Evolutionary conservation across 2,888 invertebrate species (phyloP).

Genomic region (Agrypnus murinus): DNA sequence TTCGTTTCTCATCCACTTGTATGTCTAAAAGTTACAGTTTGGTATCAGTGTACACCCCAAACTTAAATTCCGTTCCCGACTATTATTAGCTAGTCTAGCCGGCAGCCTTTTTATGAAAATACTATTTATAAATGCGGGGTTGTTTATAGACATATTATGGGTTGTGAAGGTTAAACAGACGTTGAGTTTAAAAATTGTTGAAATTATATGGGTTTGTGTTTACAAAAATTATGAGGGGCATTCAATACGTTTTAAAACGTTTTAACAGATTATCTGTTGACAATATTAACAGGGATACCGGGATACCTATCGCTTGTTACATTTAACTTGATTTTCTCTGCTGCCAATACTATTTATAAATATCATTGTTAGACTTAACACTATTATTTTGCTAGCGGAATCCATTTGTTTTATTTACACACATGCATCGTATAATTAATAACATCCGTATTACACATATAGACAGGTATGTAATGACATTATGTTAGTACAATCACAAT

Average conservation of each 20-base stretch:
- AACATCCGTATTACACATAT: conserved; percentile 54
- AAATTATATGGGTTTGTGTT: conserved; percentile 25
- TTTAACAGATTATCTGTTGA: conserved; percentile 35
- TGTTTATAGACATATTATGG: conserved; percentile 39
- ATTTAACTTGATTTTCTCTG: conserved; percentile 24
- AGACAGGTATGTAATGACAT: conserved; percentile 51
- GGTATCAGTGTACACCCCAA: conserved; percentile 45
- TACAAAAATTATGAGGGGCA: conserved; percentile 23
- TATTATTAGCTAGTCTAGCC: conserved; percentile 52
- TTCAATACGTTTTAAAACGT: no score
- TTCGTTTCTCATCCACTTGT: conserved; percentile 18
- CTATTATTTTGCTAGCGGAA: conserved; percentile 14
- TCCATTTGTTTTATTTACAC: conserved; percentile 30
- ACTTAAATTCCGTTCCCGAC: conserved; percentile 46
- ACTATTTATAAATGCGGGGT: conserved; percentile 46
- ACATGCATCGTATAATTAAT: conserved; percentile 43
- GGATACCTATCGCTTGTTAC: conserved; percentile 17
- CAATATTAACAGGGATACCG: neutral
- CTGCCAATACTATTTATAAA: conserved; percentile 31
- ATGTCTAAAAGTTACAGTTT: conserved; percentile 37
- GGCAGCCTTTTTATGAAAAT: conserved; percentile 47
- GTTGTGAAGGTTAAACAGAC: conserved; percentile 33
- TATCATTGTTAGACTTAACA: conserved; percentile 18
- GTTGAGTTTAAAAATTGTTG: conserved; percentile 30
- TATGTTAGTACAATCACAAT: conserved; percentile 52